These are phyloP conservation scores for Aphelocoma californica DNA, from an alignment of 2,797 vertebrate species.

Conservation along the genomic window DNA sequence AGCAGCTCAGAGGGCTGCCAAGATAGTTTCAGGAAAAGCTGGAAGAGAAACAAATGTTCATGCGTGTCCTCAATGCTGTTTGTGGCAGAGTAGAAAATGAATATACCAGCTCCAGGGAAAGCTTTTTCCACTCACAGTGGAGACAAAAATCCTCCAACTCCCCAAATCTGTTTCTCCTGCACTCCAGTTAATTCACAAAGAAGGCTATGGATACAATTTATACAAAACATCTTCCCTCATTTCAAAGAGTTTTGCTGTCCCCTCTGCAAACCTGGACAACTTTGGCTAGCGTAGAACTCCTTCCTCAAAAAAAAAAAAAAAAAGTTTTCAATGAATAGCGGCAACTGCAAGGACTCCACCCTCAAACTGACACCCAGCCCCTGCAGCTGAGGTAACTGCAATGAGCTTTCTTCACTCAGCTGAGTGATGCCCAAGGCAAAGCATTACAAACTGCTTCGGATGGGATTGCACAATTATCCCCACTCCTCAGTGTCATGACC, in stretches of 20 bases:
- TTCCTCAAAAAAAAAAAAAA: neutral
- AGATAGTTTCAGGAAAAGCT: neutral
- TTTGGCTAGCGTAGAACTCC: neutral
- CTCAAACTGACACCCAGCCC: neutral
- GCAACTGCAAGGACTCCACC: neutral
- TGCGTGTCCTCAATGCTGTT: rapidly evolving
- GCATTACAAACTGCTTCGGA: neutral
- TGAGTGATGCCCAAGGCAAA: neutral
- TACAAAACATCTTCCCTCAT: neutral
- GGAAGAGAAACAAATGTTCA: neutral
- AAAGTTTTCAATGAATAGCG: neutral
- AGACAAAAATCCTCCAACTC: neutral
- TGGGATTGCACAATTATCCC: neutral
- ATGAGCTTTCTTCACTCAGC: neutral
- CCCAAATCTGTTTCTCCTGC: neutral
- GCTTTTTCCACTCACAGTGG: neutral
- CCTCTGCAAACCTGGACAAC: neutral
- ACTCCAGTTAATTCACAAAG: neutral
- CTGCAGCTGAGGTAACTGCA: neutral
- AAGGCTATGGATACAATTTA: rapidly evolving
- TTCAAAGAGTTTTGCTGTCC: neutral
- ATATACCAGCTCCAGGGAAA: neutral
- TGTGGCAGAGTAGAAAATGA: neutral
- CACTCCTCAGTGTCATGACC: neutral
- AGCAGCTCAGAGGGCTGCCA: neutral